Conservation (phyloP, 30 jellyfish, hydroid and myxozoan genomes). For the Pelagia noctiluca region DNA sequence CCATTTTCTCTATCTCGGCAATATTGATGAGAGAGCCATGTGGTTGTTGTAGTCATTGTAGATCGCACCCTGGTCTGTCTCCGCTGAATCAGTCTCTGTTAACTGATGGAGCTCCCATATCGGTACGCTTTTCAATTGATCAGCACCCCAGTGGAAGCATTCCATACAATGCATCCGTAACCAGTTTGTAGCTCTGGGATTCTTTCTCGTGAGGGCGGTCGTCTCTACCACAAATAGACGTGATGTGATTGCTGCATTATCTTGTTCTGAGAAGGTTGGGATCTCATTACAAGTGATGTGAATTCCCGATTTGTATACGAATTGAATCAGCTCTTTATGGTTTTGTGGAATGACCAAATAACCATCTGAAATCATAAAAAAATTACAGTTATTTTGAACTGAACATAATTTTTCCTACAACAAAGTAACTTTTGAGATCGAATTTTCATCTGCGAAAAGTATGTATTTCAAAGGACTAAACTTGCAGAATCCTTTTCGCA, state of each 20-base stretch:
- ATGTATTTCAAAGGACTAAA: background rate
- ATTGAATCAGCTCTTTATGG: slow-evolving; percentile 13
- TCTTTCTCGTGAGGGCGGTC: background rate
- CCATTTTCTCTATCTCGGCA: background rate
- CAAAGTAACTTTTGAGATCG: background rate
- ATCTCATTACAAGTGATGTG: slow-evolving; percentile 24
- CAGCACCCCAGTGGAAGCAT: background rate
- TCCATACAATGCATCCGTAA: background rate
- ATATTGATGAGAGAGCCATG: background rate
- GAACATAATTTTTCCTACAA: background rate
- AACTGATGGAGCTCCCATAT: background rate
- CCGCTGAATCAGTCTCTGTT: background rate
- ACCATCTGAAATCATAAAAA: slow-evolving; percentile 10
- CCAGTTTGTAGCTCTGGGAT: background rate
- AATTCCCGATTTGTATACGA: slow-evolving; percentile 32
- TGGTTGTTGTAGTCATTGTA: background rate
- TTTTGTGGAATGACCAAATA: slow-evolving; percentile 9
- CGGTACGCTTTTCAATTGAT: background rate
- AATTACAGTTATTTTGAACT: background rate
- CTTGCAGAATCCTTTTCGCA: slow-evolving; percentile 19
- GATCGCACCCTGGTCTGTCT: background rate
- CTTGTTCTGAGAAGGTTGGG: slow-evolving; percentile 5
- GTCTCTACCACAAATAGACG: slow-evolving; percentile 6
- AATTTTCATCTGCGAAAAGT: background rate
- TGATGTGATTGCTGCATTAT: slow-evolving; percentile 13